Evolutionary conservation across 2,797 vertebrate genomes (phyloP).

Genomic region (Peromyscus melanophrys): DNA sequence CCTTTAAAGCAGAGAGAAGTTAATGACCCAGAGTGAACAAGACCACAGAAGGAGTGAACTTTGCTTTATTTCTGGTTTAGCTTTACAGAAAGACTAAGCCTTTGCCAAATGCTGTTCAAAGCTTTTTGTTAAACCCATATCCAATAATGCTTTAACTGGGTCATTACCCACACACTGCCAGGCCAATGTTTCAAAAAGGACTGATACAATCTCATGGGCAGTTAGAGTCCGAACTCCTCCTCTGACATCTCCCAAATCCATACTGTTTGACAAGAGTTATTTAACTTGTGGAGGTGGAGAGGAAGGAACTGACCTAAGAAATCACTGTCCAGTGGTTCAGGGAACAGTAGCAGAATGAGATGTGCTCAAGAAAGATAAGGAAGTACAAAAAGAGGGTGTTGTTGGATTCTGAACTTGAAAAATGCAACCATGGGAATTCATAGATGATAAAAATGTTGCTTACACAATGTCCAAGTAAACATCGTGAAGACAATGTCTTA

Average conservation of each 20-base stretch:
- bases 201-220: conserved; percentile 72
- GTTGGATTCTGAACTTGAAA: conserved; percentile 79
- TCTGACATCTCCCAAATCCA: conserved; percentile 77
- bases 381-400: conserved; percentile 64
- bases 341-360: conserved; percentile 35
- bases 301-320: conserved; percentile 49
- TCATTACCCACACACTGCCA: conserved; percentile 77
- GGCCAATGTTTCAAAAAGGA: conserved; percentile 74
- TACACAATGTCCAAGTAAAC: conserved; percentile 76
- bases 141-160: conserved; percentile 72
- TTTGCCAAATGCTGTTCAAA: conserved; percentile 78
- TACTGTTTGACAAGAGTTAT: conserved; percentile 74
- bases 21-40: conserved; percentile 70
- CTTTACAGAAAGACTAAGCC: conserved; percentile 70
- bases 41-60: conserved; percentile 22
- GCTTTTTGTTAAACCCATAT: conserved; percentile 70
- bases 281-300: conserved; percentile 71
- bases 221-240: conserved; percentile 79
- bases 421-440: conserved; percentile 80
- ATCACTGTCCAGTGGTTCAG: conserved; percentile 57
- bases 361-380: conserved; percentile 32
- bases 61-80: conserved; percentile 73
- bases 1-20: conserved; percentile 64
- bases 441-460: conserved; percentile 77
- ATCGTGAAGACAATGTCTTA: background rate